Evolutionary conservation across 1,140 invertebrate species (phyloP), one percentile per base, ranked within the genome.

Genomic region (Aphelinus certus): DNA sequence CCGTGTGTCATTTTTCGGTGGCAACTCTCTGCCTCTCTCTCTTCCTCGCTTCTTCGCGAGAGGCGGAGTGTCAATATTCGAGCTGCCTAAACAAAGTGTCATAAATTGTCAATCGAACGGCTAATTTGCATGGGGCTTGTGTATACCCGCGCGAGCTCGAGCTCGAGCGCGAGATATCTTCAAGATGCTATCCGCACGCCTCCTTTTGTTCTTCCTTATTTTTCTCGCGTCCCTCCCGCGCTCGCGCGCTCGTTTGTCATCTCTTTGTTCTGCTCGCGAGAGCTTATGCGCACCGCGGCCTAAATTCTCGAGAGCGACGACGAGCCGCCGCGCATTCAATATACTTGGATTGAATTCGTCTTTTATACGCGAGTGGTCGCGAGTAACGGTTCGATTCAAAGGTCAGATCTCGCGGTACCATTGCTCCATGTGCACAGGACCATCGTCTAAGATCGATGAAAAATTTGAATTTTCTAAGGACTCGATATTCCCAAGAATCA

Each of bases 41-140:
- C 26, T 26, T 0, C 26, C 26, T 26, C 26, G 26, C 26, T 26
- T 26, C 26, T 26, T 26, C 26, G 48, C 7, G 58, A 64, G 43
- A 10, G 42, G 68, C 63, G 49, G 64, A 68, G 57, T 47, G 3
- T 26, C 26, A 26, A 26, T 26, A 26, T 26, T 26, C 42, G 6
- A 48, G 6, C 42, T n/a, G 2, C 5, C 26, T 3, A 3, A 49
- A 64, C 55, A 49, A 72, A 49, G 67, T 45, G 26, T 26, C 60
- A 74, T 74, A 74, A 74, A 74, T 74, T 74, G 58, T 7, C 66
- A 63, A 68, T 74, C 60, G 58, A 74, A 68, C 58, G 60, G 66
- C 43, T 74, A 63, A 74, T 74, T 74, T 74, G 73, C 65, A 74
- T 67, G 1, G n/a, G 7, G 46, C 53, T 65, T 65, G 49, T 72